Percentiles rank a stretch among this genome's conserved stretches.
Evolutionary conservation across 1,140 invertebrate genomes (phyloP).

Genomic region (Nasonia vitripennis): DNA sequence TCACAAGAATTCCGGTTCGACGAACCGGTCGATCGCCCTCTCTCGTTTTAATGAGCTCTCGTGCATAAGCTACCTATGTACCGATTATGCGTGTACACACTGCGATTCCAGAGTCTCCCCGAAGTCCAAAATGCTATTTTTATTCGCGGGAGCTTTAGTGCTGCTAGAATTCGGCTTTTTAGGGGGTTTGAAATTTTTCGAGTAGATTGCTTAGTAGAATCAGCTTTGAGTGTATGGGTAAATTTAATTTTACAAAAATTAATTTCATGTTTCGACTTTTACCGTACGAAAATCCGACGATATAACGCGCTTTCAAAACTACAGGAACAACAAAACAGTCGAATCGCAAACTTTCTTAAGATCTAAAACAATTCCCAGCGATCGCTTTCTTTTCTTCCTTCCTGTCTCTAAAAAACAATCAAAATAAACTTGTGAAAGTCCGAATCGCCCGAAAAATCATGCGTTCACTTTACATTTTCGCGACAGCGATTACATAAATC

Average conservation of each 20-base stretch:
- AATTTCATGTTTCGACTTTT: no score
- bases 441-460: background rate
- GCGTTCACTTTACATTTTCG: background rate
- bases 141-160: no score
- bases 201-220: background rate
- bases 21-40: slow-evolving; percentile 5
- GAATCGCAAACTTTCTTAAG: no score
- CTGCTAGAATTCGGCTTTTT: no score
- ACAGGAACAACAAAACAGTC: no score
- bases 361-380: no score
- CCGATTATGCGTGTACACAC: background rate
- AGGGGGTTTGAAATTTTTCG: background rate
- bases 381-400: no score
- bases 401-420: background rate
- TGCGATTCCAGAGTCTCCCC: background rate
- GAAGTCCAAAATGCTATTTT: background rate
- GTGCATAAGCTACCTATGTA: background rate
- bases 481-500: background rate
- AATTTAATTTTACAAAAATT: no score
- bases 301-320: no score
- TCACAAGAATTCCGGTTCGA: slow-evolving; percentile 12
- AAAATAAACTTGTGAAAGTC: background rate
- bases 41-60: background rate
- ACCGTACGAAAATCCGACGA: no score
- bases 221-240: no score